Base-by-base conservation (phyloP, 2,113 vertebrate species). In the Podilymbus podiceps region DNA sequence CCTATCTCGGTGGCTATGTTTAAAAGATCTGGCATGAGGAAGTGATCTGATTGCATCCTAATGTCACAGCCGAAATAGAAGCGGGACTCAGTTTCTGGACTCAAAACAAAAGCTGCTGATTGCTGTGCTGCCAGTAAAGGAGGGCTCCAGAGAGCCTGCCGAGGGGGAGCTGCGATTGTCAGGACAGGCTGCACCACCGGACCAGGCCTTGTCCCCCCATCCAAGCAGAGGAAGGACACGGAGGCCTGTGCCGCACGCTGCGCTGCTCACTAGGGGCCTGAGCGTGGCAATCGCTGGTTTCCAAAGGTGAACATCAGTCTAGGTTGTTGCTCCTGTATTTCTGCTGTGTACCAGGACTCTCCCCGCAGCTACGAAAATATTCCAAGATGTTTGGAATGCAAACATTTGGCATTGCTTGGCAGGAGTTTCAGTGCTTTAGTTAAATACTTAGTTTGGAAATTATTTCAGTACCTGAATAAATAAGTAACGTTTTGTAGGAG, bases 401-500 rank as follows among this genome's bases (percentile, higher is more conserved):
- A 93, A 94, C 79, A 92, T 75, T n/a, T n/a, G 76, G 60, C 73
- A 84, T 92, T 88, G 49, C 64, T 89, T 87, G 83, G 64, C 59
- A 67, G 89, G 79, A 92, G 56, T 81, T 95, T 74, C 93, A 72
- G 76, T 77, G 56, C 92, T 92, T 86, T 44, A 67, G 85, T 74
- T 92, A 94, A 96, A 85, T 94, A 90, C 92, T 96, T 89, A 46
- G 64, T 92, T 97, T 88, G 72, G 79, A 80, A 95, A 90, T 95
- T 75, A 92, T 89, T 97, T 85, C 80, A 33, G 68, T 53, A 30
- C 83, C 80, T 88, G 80, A 86, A 87, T 40, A 52, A 85, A 69
- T 18, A 88, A 59, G 42, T 56, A 59, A 68, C 53, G 27, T 93
- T 89, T 59, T 75, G 53, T 15, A 75, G 83, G 53, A 67, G 22